Conservation (phyloP, 2,888 invertebrate species). For the Himalopsyche japonica region DNA sequence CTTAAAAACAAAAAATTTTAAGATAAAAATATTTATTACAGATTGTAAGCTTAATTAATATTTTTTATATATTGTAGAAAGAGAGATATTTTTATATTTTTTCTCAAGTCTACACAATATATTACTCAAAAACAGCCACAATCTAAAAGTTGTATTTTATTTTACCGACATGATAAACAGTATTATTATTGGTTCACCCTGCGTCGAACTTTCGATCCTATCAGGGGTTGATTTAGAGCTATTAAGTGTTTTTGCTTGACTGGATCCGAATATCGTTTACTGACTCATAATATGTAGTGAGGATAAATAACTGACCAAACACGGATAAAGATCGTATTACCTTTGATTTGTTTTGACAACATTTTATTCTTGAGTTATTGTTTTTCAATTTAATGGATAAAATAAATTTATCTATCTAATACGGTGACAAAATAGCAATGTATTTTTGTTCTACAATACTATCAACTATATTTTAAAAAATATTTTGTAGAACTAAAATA, state of each 20-base stretch:
- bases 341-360: neutral
- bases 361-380: neutral
- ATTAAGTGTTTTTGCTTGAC: conserved; percentile 23
- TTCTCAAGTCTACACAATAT: too few species aligned
- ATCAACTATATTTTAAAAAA: too few species aligned
- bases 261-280: conserved; percentile 17
- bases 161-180: neutral
- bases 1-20: too few species aligned
- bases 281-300: neutral
- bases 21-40: too few species aligned
- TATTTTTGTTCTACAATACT: too few species aligned
- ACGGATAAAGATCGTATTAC: neutral
- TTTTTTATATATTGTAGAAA: too few species aligned
- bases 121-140: neutral
- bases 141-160: neutral
- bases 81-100: too few species aligned
- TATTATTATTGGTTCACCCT: neutral
- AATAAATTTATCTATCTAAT: too few species aligned
- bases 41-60: too few species aligned
- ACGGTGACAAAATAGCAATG: too few species aligned
- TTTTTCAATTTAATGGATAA: neutral
- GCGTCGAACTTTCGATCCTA: neutral
- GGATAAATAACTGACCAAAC: neutral
- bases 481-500: too few species aligned
- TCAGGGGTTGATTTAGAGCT: conserved; percentile 3